Percentiles rank a stretch among this genome's conserved stretches.
These are phyloP conservation scores for Blennius ocellaris DNA, from an alignment of 2,113 vertebrate species.

Conservation along the genomic window DNA sequence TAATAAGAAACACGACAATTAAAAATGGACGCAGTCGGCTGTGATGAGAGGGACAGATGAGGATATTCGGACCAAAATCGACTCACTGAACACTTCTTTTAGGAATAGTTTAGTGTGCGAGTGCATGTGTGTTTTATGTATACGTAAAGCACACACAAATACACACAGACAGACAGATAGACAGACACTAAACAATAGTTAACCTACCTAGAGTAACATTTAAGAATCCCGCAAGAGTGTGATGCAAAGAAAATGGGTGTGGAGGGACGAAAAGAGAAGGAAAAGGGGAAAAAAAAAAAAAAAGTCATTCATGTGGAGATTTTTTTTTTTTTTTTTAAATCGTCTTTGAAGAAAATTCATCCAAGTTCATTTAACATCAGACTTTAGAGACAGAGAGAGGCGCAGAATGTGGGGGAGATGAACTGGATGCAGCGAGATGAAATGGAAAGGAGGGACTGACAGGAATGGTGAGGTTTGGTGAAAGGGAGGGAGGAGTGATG, in stretches of 20 bases:
- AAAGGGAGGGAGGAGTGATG: constrained; percentile 50
- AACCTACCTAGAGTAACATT: constrained; percentile 85
- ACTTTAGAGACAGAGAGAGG: constrained; percentile 71
- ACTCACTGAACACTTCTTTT: constrained; percentile 50
- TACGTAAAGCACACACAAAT: constrained; percentile 83
- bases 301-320: constrained; percentile 75
- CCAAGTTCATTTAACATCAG: constrained; percentile 77
- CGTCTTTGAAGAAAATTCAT: constrained; percentile 77
- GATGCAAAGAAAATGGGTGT: constrained; percentile 82
- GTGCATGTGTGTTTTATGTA: constrained; percentile 80
- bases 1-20: constrained; percentile 51
- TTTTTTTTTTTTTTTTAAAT: constrained; percentile 46
- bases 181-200: constrained; percentile 83
- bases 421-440: constrained; percentile 52
- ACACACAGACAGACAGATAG: constrained; percentile 84
- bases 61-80: constrained; percentile 40
- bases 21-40: constrained; percentile 62
- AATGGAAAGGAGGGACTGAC: constrained; percentile 49
- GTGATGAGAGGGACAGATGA: constrained; percentile 25
- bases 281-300: constrained; percentile 63
- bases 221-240: constrained; percentile 83
- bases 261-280: constrained; percentile 78
- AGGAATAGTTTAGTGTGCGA: constrained; percentile 70
- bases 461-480: constrained; percentile 62
- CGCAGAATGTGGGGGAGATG: constrained; percentile 30